Conservation (phyloP, 2,113 vertebrate genomes). For the Chauna torquata region DNA sequence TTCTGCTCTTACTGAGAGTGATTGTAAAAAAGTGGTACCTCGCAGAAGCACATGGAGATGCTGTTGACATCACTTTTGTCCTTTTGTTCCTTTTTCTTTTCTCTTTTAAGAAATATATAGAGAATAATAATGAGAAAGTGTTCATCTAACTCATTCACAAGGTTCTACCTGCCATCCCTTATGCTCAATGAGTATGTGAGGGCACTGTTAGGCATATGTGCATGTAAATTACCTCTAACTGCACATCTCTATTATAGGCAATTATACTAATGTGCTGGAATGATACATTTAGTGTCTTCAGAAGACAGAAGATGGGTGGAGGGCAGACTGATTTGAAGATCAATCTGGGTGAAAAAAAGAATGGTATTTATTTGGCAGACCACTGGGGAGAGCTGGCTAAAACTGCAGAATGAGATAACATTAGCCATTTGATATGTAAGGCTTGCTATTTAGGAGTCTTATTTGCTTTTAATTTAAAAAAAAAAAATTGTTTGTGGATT, state of each 20-base stretch:
- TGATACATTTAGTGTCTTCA: constrained; percentile 71
- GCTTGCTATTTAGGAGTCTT: constrained; percentile 55
- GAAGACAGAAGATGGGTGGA: constrained; percentile 66
- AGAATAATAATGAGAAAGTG: constrained; percentile 54
- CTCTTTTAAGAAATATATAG: neutral
- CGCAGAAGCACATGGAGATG: neutral
- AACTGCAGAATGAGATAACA: constrained; percentile 55
- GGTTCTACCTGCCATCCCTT: constrained; percentile 68
- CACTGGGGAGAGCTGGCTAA: constrained; percentile 63
- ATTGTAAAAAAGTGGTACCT: neutral
- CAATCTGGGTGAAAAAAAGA: constrained; percentile 69
- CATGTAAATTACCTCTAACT: constrained; percentile 70
- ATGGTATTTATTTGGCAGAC: constrained; percentile 65
- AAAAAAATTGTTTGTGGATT: neutral
- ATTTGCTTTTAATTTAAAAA: constrained; percentile 62
- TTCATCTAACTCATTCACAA: constrained; percentile 63
- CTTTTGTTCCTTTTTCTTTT: neutral
- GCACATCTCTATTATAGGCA: constrained; percentile 72
- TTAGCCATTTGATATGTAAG: constrained; percentile 61
- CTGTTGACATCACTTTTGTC: neutral
- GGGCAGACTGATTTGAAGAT: constrained; percentile 70
- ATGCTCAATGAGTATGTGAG: constrained; percentile 62
- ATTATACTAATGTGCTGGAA: constrained; percentile 69
- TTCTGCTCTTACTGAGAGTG: neutral
- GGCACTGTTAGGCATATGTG: constrained; percentile 66